These are phyloP conservation scores for Chanos chanos DNA, from an alignment of 2,797 vertebrate genomes.

Conservation along the genomic window DNA sequence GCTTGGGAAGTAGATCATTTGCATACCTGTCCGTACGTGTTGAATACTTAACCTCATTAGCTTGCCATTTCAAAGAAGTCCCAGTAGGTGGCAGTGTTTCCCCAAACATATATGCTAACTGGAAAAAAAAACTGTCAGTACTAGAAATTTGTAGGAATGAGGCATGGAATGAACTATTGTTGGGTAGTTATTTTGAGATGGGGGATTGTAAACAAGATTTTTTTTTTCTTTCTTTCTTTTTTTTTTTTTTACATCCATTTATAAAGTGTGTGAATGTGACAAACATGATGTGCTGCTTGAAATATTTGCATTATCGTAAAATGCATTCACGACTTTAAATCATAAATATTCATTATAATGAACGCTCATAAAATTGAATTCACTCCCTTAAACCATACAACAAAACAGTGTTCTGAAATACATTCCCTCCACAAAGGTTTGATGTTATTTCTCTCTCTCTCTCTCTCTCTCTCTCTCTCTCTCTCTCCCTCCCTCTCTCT, in stretches of 20 bases:
- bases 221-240: too few relatives aligned
- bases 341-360: slow-evolving; percentile 70
- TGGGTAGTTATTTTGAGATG: slow-evolving; percentile 69
- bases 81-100: slow-evolving; percentile 82
- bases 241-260: slow-evolving; percentile 72
- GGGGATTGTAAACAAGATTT: slow-evolving; percentile 72
- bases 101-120: slow-evolving; percentile 62
- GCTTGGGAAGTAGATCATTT: slow-evolving; percentile 63
- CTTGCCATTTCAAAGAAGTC: slow-evolving; percentile 1
- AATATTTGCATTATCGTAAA: slow-evolving; percentile 73
- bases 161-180: slow-evolving; percentile 58
- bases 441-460: slow-evolving; percentile 39
- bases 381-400: slow-evolving; percentile 48
- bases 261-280: slow-evolving; percentile 71
- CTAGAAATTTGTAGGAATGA: slow-evolving; percentile 32
- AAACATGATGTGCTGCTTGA: slow-evolving; percentile 61
- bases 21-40: slow-evolving; percentile 57
- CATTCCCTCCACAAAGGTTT: slow-evolving; percentile 20
- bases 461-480: slow-evolving; percentile 43
- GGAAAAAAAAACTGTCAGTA: slow-evolving; percentile 57
- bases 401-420: slow-evolving; percentile 61
- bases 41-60: slow-evolving; percentile 49
- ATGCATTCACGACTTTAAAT: slow-evolving; percentile 63
- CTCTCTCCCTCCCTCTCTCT: slow-evolving; percentile 42
- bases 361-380: slow-evolving; percentile 65